Percentiles rank a stretch among this genome's conserved stretches.
These are phyloP conservation scores for Pteruthius melanotis DNA, from an alignment of 2,113 vertebrate species.

Conservation along the genomic window DNA sequence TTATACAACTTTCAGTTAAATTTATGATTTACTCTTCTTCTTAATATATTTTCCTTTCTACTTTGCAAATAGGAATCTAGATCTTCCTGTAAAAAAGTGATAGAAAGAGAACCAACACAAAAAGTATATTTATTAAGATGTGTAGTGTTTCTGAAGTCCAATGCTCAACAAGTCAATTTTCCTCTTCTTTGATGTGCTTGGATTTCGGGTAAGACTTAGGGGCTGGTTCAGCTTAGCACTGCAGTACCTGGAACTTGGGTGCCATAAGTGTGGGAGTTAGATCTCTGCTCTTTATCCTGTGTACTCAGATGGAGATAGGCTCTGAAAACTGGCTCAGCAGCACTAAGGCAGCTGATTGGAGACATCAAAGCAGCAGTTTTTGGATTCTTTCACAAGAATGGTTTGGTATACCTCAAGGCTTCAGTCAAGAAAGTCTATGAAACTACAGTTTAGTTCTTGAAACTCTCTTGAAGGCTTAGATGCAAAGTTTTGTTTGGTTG, in stretches of 20 bases:
- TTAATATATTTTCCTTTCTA: background rate
- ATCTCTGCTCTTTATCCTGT: background rate
- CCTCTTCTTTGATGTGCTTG: background rate
- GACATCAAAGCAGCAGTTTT: background rate
- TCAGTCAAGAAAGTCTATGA: background rate
- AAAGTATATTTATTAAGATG: background rate
- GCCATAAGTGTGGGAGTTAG: background rate
- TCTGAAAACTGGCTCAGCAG: background rate
- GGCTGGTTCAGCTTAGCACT: background rate
- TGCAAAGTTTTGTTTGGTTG: background rate
- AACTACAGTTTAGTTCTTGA: background rate
- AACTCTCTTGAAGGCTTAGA: background rate
- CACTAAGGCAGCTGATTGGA: background rate
- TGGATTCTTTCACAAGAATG: background rate
- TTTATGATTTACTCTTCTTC: background rate
- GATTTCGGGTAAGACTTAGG: background rate
- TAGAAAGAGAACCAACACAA: background rate
- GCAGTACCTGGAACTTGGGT: background rate
- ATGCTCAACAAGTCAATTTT: fast-evolving
- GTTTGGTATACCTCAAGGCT: background rate
- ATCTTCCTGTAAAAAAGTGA: background rate
- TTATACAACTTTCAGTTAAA: background rate
- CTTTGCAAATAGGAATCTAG: background rate
- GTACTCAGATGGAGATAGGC: background rate
- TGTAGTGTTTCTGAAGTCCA: background rate